Evolutionary conservation across 2,113 vertebrate species (phyloP).

Genomic region (Cyanocitta stelleri): DNA sequence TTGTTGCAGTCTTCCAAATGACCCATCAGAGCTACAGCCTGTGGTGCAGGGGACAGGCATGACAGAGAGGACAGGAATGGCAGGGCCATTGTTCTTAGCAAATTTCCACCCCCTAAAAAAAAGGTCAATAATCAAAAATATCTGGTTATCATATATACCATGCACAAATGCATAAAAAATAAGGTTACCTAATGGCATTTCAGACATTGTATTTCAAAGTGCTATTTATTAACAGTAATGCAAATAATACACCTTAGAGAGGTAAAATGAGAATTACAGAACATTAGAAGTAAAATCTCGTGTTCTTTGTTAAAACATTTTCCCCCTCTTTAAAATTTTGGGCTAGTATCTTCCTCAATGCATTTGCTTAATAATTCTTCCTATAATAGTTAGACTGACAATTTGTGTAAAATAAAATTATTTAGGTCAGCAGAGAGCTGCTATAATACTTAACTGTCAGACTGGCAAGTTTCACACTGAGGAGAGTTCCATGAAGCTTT

Average conservation of each 20-base stretch:
- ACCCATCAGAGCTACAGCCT: neutral
- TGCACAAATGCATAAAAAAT: neutral
- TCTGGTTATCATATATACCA: neutral
- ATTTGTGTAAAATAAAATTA: neutral
- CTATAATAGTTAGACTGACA: neutral
- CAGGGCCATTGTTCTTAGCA: neutral
- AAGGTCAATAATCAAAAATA: neutral
- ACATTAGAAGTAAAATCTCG: fast-evolving
- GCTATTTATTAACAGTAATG: neutral
- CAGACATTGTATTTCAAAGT: neutral
- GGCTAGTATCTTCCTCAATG: neutral
- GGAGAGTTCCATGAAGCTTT: neutral
- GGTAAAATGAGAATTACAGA: neutral
- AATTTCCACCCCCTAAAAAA: neutral
- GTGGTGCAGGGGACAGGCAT: neutral
- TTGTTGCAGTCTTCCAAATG: neutral
- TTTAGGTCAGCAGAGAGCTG: neutral
- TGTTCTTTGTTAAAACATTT: neutral
- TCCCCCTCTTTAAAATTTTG: neutral
- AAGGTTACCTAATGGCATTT: neutral
- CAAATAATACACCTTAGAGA: neutral
- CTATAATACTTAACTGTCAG: neutral
- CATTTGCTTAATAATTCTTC: neutral
- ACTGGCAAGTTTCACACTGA: neutral
- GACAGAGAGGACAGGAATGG: neutral